Conservation (phyloP, 2,888 invertebrate species). For the Nomada flava region DNA sequence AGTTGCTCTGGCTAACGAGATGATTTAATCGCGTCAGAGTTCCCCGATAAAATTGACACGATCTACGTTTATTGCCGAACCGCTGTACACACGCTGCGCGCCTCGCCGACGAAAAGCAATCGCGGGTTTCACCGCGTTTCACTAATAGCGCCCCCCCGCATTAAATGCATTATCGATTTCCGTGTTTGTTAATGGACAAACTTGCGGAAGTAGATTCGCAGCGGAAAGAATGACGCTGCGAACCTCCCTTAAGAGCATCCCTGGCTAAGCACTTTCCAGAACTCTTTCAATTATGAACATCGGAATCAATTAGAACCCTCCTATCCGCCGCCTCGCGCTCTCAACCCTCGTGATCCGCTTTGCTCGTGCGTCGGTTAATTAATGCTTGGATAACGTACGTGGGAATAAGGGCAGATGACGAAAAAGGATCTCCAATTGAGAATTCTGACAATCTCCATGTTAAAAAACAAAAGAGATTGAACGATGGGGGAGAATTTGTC, state of each 20-base stretch:
- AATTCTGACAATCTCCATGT: too few relatives aligned
- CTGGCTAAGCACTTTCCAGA: slow-evolving; percentile 50
- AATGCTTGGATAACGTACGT: slow-evolving; percentile 25
- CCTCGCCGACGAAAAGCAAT: slow-evolving; percentile 54
- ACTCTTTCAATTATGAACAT: slow-evolving; percentile 52
- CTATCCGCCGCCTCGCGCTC: neutral
- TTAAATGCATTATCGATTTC: slow-evolving; percentile 58
- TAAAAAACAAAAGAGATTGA: slow-evolving; percentile 1
- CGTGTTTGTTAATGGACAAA: slow-evolving; percentile 61
- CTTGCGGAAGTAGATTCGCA: slow-evolving; percentile 47
- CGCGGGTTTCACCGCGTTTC: slow-evolving; percentile 41
- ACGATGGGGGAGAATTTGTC: slow-evolving; percentile 10
- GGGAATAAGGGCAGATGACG: slow-evolving; percentile 26
- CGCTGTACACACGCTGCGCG: neutral
- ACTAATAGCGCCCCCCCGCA: slow-evolving; percentile 47
- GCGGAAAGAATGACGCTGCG: slow-evolving; percentile 12
- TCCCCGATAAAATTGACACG: slow-evolving; percentile 31
- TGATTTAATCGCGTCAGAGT: neutral
- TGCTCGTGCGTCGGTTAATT: slow-evolving; percentile 32
- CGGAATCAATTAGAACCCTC: slow-evolving; percentile 39
- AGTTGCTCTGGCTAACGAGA: neutral
- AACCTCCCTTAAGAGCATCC: slow-evolving; percentile 19
- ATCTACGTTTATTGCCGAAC: neutral
- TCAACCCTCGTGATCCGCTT: neutral
- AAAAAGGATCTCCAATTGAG: neutral